A percentile compares a stretch with the other conserved stretches of the same genome.
Evolutionary conservation across 1,140 invertebrate species (phyloP).

Genomic region (Brachionus koreanus): DNA sequence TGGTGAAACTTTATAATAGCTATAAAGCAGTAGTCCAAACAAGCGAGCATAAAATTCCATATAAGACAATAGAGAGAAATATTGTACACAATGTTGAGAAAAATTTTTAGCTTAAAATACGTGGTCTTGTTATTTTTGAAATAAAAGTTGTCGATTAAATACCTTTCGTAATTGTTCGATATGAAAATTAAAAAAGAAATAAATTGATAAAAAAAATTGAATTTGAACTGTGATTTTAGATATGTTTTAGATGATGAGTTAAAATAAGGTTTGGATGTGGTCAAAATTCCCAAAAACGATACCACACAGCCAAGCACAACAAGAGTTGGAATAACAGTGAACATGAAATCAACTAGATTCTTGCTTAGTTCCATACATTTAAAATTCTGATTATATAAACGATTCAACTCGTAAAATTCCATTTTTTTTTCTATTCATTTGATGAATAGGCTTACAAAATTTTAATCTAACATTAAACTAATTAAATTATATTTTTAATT

Average conservation of each 20-base stretch:
- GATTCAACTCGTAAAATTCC: constrained; percentile 42
- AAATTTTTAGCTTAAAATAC: constrained; percentile 33
- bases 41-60: neutral
- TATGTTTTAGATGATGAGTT: constrained; percentile 15
- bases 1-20: constrained; percentile 25
- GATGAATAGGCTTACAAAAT: neutral
- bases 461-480: neutral
- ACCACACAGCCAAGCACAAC: neutral
- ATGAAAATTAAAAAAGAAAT: neutral
- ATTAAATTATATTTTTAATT: neutral
- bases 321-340: neutral
- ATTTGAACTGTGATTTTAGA: neutral
- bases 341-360: neutral
- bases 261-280: neutral
- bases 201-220: constrained; percentile 39
- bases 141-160: constrained; percentile 37
- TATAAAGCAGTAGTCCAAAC: constrained; percentile 27
- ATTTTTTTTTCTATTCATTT: constrained; percentile 24
- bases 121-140: constrained; percentile 8
- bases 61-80: constrained; percentile 20
- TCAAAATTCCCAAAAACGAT: neutral
- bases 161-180: constrained; percentile 4
- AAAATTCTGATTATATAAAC: constrained; percentile 19
- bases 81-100: neutral
- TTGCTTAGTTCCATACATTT: neutral